These are phyloP conservation scores for Globodera rostochiensis DNA, from an alignment of 1,140 invertebrate genomes.

Conservation along the genomic window DNA sequence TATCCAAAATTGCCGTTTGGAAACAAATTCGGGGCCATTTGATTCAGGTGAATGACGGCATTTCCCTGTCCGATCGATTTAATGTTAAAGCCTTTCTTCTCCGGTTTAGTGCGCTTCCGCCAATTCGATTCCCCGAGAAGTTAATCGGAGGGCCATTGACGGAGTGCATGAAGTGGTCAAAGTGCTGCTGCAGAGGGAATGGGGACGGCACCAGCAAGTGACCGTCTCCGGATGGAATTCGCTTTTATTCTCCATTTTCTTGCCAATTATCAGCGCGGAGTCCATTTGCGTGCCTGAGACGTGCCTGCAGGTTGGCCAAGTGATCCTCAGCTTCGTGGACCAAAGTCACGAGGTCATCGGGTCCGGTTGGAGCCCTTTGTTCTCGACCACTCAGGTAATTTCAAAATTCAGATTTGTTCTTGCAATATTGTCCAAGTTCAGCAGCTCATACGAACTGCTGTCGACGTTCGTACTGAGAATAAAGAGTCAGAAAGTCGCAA, in stretches of 20 bases:
- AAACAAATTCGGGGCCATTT: neutral
- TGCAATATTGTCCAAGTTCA: neutral
- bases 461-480: neutral
- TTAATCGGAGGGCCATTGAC: conserved; percentile 26
- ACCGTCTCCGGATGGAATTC: conserved; percentile 17
- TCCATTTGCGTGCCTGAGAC: neutral
- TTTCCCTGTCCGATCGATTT: no score
- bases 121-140: conserved; percentile 12
- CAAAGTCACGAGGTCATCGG: conserved; percentile 11
- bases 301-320: conserved; percentile 5
- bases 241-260: conserved; percentile 14
- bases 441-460: neutral
- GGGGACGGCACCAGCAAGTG: neutral
- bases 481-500: neutral
- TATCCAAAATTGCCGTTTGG: conserved; percentile 8
- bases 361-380: conserved; percentile 8
- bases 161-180: conserved; percentile 11
- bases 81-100: neutral
- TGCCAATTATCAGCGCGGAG: neutral
- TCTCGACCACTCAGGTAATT: conserved; percentile 1
- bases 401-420: neutral
- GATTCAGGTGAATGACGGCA: neutral
- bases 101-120: conserved; percentile 8
- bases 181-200: neutral
- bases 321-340: conserved; percentile 15